A percentile compares a stretch with the other conserved stretches of the same genome.
Evolutionary conservation across 1,140 invertebrate species (phyloP).

Genomic region (Drosophila pandora): DNA sequence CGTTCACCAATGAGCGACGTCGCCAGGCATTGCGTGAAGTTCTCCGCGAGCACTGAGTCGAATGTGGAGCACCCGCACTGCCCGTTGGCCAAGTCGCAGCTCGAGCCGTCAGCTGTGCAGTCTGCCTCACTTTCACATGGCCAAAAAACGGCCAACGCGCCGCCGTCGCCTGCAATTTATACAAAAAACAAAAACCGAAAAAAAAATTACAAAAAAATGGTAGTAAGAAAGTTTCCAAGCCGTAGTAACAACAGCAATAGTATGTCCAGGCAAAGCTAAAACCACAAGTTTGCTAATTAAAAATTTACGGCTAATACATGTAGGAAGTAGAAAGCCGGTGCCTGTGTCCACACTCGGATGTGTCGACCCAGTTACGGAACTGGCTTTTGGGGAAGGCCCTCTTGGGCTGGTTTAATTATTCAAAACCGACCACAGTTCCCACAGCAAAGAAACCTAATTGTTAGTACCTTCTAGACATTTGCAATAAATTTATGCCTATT

Average conservation of each 20-base stretch:
- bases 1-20: slow-evolving; percentile 77
- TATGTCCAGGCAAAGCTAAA: slow-evolving; percentile 1
- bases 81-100: slow-evolving; percentile 53
- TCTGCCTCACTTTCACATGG: slow-evolving; percentile 74
- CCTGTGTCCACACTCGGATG: slow-evolving; percentile 14
- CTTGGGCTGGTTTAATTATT: slow-evolving; percentile 20
- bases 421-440: slow-evolving; percentile 5
- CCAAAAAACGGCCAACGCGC: slow-evolving; percentile 70
- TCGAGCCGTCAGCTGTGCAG: slow-evolving; percentile 73
- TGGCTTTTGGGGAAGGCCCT: slow-evolving; percentile 4
- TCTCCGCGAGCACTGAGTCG: slow-evolving; percentile 67
- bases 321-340: neutral
- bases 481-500: neutral
- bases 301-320: slow-evolving; percentile 12
- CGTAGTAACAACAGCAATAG: neutral
- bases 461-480: neutral
- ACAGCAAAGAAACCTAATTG: neutral
- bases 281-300: slow-evolving; percentile 10
- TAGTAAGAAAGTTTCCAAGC: neutral
- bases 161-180: slow-evolving; percentile 54
- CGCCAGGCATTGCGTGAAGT: slow-evolving; percentile 73
- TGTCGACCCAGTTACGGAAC: slow-evolving; percentile 22
- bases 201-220: neutral
- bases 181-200: neutral
- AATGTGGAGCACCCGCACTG: slow-evolving; percentile 67